These are phyloP conservation scores for Coptotermes formosanus DNA, from an alignment of 1,140 invertebrate genomes.

Conservation along the genomic window DNA sequence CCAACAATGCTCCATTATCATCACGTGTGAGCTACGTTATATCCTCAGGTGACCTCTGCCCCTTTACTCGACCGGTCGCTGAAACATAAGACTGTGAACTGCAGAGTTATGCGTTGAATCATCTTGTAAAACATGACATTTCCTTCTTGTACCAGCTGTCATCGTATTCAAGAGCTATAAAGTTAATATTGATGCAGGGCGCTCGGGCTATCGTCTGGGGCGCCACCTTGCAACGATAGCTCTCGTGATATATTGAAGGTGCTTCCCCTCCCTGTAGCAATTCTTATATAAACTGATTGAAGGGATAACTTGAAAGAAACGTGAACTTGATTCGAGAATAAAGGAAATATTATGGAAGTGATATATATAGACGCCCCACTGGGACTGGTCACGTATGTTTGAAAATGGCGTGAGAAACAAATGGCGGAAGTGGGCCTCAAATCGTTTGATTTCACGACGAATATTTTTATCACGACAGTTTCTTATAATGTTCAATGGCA, in stretches of 20 bases:
- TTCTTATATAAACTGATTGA: not conserved
- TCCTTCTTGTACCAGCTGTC: not conserved
- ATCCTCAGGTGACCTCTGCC: too few relatives aligned
- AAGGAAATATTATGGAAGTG: not conserved
- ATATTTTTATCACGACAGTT: too few relatives aligned
- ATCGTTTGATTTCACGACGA: too few relatives aligned
- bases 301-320: not conserved
- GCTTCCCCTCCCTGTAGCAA: not conserved
- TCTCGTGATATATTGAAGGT: not conserved
- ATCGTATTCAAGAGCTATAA: not conserved
- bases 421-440: too few relatives aligned
- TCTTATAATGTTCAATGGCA: too few relatives aligned
- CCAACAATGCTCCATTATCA: too few relatives aligned
- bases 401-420: not conserved
- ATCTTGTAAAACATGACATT: slow-evolving; percentile 14
- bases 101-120: not conserved
- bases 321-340: not conserved
- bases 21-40: too few relatives aligned
- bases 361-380: not conserved
- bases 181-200: not conserved
- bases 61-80: too few relatives aligned
- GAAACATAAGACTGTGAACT: too few relatives aligned
- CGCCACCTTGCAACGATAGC: not conserved
- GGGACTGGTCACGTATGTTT: not conserved
- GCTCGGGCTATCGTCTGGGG: not conserved